Evolutionary conservation across 2,797 vertebrate genomes (phyloP), one percentile per base, ranked within the genome.

Genomic region (Leptatherina wallacei): DNA sequence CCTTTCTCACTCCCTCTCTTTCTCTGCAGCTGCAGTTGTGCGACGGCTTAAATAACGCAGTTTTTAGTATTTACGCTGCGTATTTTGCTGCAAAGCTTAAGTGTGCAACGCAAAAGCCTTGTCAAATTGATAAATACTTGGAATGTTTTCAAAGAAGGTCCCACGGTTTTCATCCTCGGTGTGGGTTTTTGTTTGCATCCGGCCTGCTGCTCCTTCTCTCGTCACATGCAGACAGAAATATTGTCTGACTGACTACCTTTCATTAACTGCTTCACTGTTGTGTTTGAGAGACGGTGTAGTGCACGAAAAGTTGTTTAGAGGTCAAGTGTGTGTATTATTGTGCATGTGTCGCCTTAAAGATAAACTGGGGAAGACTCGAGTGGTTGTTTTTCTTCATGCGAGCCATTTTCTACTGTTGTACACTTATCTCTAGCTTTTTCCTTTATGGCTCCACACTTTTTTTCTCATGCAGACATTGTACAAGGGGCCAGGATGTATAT

Each of bases 371-470:
- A 85, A 83, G 80, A 76, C 85, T 78, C 79, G 83, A 88, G 80
- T 87, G 84, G 85, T 88, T 36, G n/a, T 71, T 86, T 82, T 32
- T 79, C 44, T 85, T 89, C 85, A 77, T 79, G 40, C 33, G 77
- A 78, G 42, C 71, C 62, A 58, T 83, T 85, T 84, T 32, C 64
- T 65, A 62, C 64, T 61, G 61, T 73, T 83, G 73, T 75, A 75
- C 96, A 95, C 92, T 95, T 96, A 95, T 95, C 95, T 95, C 95
- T 94, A 95, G 93, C 95, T 82, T 82, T 65, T 65, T 14, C 52
- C 59, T 78, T 56, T 58, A 52, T 33, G 12, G 18, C 30, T 2
- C 65, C 24, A 22, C 49, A 35, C 47, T 35, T 32, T 24, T 24
- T 3, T 2, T 58, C 47, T 32, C 22, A 29, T 13, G 65, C 69